Evolutionary conservation across 64 coral and sea anemone species (phyloP).

Genomic region (Cladopsammia gracilis): DNA sequence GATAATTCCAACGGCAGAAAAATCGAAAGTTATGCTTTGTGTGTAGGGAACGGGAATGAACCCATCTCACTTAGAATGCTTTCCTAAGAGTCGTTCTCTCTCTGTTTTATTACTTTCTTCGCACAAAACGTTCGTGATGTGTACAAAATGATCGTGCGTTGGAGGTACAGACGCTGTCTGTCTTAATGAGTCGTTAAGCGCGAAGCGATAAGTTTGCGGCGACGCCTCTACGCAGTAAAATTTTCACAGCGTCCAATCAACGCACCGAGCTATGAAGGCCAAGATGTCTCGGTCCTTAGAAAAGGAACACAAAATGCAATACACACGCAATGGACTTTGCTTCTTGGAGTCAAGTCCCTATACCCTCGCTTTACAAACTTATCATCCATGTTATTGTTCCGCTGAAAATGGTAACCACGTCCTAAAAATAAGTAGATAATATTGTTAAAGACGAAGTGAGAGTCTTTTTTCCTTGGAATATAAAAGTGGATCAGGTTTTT

Average conservation of each 20-base stretch:
- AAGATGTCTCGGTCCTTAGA: constrained; percentile 50
- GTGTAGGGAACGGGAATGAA: neutral
- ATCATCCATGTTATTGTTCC: neutral
- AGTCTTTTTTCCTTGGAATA: constrained; percentile 4
- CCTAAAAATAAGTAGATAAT: neutral
- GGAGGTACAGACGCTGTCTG: neutral
- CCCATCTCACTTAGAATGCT: neutral
- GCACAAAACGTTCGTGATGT: constrained; percentile 26
- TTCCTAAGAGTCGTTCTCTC: neutral
- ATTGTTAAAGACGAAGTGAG: neutral
- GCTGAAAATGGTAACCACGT: neutral
- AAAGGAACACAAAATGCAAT: constrained; percentile 6
- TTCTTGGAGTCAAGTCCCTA: neutral
- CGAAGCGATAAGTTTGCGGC: constrained; percentile 53
- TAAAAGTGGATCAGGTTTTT: neutral
- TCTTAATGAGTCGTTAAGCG: constrained; percentile 51
- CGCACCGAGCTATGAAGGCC: neutral
- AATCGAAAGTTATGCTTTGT: neutral
- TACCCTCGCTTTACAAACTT: too few relatives aligned
- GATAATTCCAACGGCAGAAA: neutral
- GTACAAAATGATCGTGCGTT: neutral
- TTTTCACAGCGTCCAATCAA: constrained; percentile 25
- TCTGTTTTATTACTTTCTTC: neutral
- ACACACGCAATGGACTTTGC: constrained; percentile 3
- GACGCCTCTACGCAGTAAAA: constrained; percentile 37